These are phyloP conservation scores for Gallinago paraguaiae DNA, from an alignment of 2,113 vertebrate species.

Conservation along the genomic window DNA sequence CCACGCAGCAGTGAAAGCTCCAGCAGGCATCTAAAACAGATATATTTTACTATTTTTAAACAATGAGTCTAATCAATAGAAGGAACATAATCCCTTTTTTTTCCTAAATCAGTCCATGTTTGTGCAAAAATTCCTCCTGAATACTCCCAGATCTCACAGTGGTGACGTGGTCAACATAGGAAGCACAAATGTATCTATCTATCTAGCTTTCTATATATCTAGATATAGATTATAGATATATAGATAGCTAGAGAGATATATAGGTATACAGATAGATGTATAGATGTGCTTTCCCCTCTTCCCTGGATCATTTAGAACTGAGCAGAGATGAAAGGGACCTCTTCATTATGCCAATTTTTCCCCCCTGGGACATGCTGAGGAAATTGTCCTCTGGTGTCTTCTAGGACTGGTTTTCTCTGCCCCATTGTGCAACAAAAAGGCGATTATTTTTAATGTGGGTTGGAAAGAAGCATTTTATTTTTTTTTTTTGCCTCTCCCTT, in stretches of 20 bases:
- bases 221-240: not conserved
- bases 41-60: slow-evolving; percentile 21
- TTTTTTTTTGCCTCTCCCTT: not conserved
- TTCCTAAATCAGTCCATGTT: slow-evolving; percentile 14
- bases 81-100: slow-evolving; percentile 6
- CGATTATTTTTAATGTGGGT: slow-evolving; percentile 37
- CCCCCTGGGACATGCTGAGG: not conserved
- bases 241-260: too few species aligned
- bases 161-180: not conserved
- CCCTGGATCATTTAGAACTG: not conserved
- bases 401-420: not conserved
- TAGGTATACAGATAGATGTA: not conserved
- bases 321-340: slow-evolving; percentile 5
- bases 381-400: not conserved
- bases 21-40: not conserved
- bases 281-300: not conserved
- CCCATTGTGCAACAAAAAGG: slow-evolving; percentile 31
- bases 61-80: slow-evolving; percentile 26
- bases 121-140: not conserved
- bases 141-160: not conserved
- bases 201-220: not conserved
- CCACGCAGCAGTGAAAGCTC: slow-evolving; percentile 16
- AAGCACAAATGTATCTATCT: not conserved
- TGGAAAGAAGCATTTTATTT: not conserved
- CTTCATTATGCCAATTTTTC: not conserved